Percentiles rank a stretch among this genome's conserved stretches.
These are phyloP conservation scores for Limosa lapponica DNA, from an alignment of 2,797 vertebrate genomes.

Conservation along the genomic window DNA sequence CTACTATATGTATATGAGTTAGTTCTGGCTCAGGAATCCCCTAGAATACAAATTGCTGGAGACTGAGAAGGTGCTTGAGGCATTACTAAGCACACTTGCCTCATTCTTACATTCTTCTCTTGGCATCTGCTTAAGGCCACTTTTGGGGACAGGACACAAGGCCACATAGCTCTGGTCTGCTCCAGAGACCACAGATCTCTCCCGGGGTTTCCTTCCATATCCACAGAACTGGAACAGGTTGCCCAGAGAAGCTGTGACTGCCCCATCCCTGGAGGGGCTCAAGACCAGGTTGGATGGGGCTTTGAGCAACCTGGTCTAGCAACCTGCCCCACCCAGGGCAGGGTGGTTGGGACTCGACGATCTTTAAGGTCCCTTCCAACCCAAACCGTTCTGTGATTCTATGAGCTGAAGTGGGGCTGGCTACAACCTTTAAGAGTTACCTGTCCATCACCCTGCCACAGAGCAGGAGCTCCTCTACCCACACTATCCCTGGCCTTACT, in stretches of 20 bases:
- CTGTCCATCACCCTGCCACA: background rate
- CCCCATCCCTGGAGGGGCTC: too few relatives aligned
- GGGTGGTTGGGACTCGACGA: too few relatives aligned
- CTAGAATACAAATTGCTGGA: background rate
- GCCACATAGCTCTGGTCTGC: background rate
- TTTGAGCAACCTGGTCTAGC: too few relatives aligned
- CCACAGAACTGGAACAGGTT: too few relatives aligned
- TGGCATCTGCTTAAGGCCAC: background rate
- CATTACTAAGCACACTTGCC: background rate
- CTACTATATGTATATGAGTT: background rate
- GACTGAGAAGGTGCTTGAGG: background rate
- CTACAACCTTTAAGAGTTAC: background rate
- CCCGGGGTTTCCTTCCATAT: background rate
- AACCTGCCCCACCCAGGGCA: too few relatives aligned
- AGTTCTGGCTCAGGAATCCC: background rate
- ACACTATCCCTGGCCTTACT: rapidly evolving
- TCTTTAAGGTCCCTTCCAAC: too few relatives aligned
- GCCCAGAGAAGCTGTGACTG: too few relatives aligned
- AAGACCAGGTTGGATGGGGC: too few relatives aligned
- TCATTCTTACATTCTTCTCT: background rate
- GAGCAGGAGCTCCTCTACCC: background rate
- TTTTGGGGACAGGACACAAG: background rate
- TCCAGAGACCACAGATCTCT: background rate
- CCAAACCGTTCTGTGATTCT: too few relatives aligned
- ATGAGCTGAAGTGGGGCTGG: background rate